Percentiles rank a stretch among this genome's conserved stretches.
These are phyloP conservation scores for Bujurquina vittata DNA, from an alignment of 2,113 vertebrate genomes.

Conservation along the genomic window DNA sequence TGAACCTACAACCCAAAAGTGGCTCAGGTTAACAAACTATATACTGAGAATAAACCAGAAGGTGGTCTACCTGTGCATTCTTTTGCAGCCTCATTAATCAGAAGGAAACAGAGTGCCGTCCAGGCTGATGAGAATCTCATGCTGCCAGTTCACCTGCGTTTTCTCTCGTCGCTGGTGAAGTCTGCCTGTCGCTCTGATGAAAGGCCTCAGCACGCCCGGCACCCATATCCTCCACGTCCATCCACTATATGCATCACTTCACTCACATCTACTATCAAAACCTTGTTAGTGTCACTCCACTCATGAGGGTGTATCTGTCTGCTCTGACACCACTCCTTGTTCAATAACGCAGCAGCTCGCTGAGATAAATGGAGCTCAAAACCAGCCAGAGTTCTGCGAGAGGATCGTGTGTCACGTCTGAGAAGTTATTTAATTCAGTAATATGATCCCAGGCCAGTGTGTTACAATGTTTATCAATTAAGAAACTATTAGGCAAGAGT, in stretches of 20 bases:
- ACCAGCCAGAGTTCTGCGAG: background rate
- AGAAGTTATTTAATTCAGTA: constrained; percentile 39
- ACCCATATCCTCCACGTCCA: constrained; percentile 23
- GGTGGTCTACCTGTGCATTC: constrained; percentile 68
- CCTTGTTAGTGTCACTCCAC: constrained; percentile 47
- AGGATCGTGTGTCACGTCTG: constrained; percentile 30
- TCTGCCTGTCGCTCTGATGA: constrained; percentile 43
- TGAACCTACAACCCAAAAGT: background rate
- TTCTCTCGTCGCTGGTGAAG: background rate
- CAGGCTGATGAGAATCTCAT: constrained; percentile 71
- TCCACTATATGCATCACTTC: constrained; percentile 37
- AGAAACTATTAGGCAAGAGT: background rate
- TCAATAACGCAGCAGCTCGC: constrained; percentile 17
- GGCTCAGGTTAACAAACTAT: background rate
- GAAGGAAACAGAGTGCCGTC: constrained; percentile 47
- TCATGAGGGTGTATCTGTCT: constrained; percentile 18
- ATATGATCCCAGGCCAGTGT: background rate
- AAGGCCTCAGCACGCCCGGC: constrained; percentile 25
- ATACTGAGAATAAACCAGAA: background rate
- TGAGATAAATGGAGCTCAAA: constrained; percentile 39
- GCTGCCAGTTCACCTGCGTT: constrained; percentile 20
- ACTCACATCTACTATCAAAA: constrained; percentile 30
- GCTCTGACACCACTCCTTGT: constrained; percentile 33
- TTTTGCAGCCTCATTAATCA: constrained; percentile 41
- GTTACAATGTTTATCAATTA: constrained; percentile 4